Percentiles rank a stretch among this genome's conserved stretches.
These are phyloP conservation scores for Scaptomyza tumidula DNA, from an alignment of 2,888 invertebrate species.

Conservation along the genomic window DNA sequence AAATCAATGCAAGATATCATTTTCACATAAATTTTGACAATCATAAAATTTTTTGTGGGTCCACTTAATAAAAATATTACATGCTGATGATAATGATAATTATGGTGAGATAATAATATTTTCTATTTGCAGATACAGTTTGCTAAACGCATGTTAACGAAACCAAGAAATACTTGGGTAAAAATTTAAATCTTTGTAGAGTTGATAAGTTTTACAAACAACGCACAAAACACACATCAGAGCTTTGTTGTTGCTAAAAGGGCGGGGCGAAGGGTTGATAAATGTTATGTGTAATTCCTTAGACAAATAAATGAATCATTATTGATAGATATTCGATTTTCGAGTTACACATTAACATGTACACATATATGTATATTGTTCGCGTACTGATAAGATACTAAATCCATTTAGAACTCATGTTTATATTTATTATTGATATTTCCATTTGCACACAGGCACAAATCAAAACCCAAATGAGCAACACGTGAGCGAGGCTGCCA, in stretches of 20 bases:
- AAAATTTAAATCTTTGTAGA: constrained; percentile 32
- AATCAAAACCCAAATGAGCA: constrained; percentile 80
- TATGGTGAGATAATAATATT: constrained; percentile 74
- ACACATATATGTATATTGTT: constrained; percentile 17
- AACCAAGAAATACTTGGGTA: constrained; percentile 59
- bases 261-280: neutral
- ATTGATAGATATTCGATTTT: constrained; percentile 25
- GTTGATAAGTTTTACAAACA: constrained; percentile 34
- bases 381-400: constrained; percentile 37
- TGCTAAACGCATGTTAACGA: constrained; percentile 66
- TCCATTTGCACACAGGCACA: constrained; percentile 60
- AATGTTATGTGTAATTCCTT: constrained; percentile 4
- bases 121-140: constrained; percentile 75
- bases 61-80: too few relatives aligned
- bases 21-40: neutral
- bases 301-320: constrained; percentile 53
- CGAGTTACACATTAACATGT: neutral
- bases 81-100: constrained; percentile 50
- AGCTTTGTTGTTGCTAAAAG: constrained; percentile 36
- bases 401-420: constrained; percentile 31
- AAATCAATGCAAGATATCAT: neutral
- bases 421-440: constrained; percentile 9
- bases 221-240: neutral
- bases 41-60: too few relatives aligned
- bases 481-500: constrained; percentile 58